Conservation (phyloP, 2,888 invertebrate genomes). For the Limnephilus marmoratus region DNA sequence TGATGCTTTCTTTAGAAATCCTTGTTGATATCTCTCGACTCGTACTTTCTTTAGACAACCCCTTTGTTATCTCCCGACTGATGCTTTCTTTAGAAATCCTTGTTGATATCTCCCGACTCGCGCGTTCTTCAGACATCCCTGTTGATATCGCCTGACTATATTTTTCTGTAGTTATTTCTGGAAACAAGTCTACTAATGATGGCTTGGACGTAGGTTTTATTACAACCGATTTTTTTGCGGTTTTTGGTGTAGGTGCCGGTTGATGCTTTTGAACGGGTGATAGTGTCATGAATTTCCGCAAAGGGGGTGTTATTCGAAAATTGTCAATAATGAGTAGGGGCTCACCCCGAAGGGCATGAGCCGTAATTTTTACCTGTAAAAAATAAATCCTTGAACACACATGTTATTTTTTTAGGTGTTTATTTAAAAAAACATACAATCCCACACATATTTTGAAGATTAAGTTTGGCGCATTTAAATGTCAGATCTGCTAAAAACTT, state of each 20-base stretch:
- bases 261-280: no score
- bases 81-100: no score
- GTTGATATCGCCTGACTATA: no score
- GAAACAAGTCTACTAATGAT: not conserved
- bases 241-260: not conserved
- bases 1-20: no score
- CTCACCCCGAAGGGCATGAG: not conserved
- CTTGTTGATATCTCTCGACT: not conserved
- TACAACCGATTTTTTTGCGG: no score
- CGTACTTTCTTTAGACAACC: not conserved
- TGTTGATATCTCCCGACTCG: not conserved
- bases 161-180: not conserved
- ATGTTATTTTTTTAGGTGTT: not conserved
- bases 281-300: not conserved
- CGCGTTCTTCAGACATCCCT: no score
- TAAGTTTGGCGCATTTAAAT: no score
- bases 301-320: not conserved
- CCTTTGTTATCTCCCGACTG: no score
- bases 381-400: not conserved
- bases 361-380: constrained; percentile 14
- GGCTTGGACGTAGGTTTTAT: not conserved
- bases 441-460: no score
- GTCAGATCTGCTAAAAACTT: no score
- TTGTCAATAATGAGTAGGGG: constrained; percentile 11
- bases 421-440: not conserved